Evolutionary conservation across 2,797 vertebrate genomes (phyloP).

Genomic region (Gadopsis marmoratus): DNA sequence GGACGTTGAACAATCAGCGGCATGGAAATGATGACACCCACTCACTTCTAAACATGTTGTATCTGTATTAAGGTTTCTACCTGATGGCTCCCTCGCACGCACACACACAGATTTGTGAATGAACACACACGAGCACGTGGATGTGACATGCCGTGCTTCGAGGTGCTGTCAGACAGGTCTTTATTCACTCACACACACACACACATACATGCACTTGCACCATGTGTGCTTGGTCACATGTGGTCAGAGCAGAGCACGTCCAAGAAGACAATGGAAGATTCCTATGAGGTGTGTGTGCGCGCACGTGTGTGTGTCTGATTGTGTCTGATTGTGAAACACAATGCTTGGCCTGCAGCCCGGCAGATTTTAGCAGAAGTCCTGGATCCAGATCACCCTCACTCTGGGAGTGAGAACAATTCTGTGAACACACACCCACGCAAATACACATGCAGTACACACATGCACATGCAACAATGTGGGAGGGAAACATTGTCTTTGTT

Average conservation of each 20-base stretch:
- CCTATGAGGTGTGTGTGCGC: slow-evolving; percentile 20
- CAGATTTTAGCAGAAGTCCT: slow-evolving; percentile 63
- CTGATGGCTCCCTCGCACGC: background rate
- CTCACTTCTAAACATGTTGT: slow-evolving; percentile 35
- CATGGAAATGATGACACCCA: slow-evolving; percentile 39
- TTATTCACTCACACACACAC: background rate
- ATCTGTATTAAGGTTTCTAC: slow-evolving; percentile 21
- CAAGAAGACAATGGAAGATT: slow-evolving; percentile 33
- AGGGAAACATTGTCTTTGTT: slow-evolving; percentile 45
- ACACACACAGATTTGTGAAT: background rate
- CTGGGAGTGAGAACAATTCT: slow-evolving; percentile 56
- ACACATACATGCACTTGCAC: background rate
- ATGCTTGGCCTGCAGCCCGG: slow-evolving; percentile 66
- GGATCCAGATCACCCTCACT: slow-evolving; percentile 60
- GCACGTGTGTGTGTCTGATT: background rate
- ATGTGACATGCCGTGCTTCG: background rate
- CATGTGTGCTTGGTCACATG: slow-evolving; percentile 6
- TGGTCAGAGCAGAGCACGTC: slow-evolving; percentile 26
- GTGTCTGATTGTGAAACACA: slow-evolving; percentile 63
- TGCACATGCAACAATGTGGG: slow-evolving; percentile 46
- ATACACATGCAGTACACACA: slow-evolving; percentile 24
- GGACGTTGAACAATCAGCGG: slow-evolving; percentile 46
- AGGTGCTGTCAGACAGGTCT: slow-evolving; percentile 7
- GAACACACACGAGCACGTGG: background rate
- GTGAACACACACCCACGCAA: slow-evolving; percentile 60